Base-by-base conservation (phyloP, 2,888 invertebrate genomes). In the Cephonodes hylas region DNA sequence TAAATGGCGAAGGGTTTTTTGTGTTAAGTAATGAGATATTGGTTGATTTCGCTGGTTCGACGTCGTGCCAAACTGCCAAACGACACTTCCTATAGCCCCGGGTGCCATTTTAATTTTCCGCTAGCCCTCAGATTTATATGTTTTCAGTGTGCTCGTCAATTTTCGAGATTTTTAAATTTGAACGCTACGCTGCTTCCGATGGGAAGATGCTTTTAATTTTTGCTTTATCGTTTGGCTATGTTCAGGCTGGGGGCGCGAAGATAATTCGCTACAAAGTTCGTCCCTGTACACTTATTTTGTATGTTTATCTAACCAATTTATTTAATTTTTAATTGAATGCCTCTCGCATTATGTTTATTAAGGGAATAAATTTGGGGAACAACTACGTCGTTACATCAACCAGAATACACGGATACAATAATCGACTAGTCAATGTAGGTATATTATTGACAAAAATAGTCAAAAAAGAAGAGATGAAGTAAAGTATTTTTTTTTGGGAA, bases 51-150 rank as follows among this genome's bases (percentile, higher is more conserved):
- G 71, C 65, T 74, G 75, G 77, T 80, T 75, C 75, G 74, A 74
- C 76, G 75, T 70, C 67, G 69, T 64, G 66, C 67, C 71, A 71
- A 74, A 72, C 71, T 75, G 75, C 72, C 74, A 74, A 77, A 73
- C 72, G 77, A 72, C 76, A 73, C 67, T 65, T 65, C 69, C 67
- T n/a, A 72, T 74, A 81, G 85, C 86, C 85, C 79, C 84, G 78
- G 83, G 88, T 78, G 75, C 80, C 80, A 81, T 88, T 90, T 90
- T 90, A 90, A 90, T 90, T 90, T 90, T 89, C 89, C 90, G 89
- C 90, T 84, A 89, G 88, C 85, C 80, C 79, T 74, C 82, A 81
- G 89, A 89, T 88, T 89, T 89, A 88, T 89, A 86, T 88, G 88
- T 88, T 88, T 89, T 85, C 87, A 81, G 77, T 79, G 76, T 79